phyloP scores from a whole-genome alignment of 1,140 invertebrate genomes.

The Lethrus apterus region DNA sequence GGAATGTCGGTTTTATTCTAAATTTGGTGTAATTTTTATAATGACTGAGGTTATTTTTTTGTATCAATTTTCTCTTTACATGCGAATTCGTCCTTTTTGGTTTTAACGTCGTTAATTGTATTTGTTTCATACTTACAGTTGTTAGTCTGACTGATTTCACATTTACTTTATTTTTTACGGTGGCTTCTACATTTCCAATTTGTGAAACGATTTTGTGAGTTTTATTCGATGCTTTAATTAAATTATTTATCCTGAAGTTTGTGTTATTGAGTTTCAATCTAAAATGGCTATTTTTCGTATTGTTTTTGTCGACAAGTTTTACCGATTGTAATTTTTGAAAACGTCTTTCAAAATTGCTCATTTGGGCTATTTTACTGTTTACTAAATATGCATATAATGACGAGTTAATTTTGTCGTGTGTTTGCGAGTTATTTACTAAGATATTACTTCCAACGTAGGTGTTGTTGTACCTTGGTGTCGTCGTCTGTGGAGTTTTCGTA shows the following conservation, averaged over 20 bases:
- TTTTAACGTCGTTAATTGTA: background rate
- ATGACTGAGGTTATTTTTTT: background rate
- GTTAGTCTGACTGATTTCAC: background rate
- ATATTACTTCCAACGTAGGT: conserved; percentile 6
- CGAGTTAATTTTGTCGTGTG: background rate
- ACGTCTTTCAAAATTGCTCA: background rate
- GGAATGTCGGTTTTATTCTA: background rate
- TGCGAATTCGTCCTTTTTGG: background rate
- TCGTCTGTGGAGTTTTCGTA: conserved; percentile 22
- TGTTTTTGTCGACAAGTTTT: background rate
- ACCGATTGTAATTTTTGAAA: background rate
- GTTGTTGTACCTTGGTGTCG: conserved; percentile 31
- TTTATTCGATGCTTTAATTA: no score
- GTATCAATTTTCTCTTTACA: background rate
- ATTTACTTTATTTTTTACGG: background rate
- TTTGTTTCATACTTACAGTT: conserved; percentile 1
- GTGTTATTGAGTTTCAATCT: no score
- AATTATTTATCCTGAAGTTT: no score
- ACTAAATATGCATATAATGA: background rate
- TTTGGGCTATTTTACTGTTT: background rate
- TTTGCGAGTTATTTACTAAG: background rate
- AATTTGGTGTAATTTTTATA: conserved; percentile 8
- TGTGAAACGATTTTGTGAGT: background rate
- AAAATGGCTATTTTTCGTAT: conserved; percentile 4
- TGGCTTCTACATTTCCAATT: background rate